Conservation (phyloP, 2,888 invertebrate genomes). For the Myopa testacea region DNA sequence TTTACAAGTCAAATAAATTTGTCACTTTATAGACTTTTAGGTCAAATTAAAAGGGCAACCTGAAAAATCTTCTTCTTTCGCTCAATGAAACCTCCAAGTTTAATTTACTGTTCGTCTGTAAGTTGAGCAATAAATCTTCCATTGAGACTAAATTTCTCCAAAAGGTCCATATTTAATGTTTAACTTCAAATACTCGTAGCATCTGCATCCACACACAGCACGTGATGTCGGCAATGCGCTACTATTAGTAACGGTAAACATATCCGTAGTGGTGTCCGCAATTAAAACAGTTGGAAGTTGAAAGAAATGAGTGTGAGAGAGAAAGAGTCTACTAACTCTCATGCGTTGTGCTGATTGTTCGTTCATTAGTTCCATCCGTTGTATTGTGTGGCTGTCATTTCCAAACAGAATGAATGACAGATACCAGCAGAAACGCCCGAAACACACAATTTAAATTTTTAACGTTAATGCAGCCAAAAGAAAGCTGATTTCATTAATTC, state of each 20-base stretch:
- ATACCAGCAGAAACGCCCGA: constrained; percentile 10
- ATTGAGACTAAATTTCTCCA: background rate
- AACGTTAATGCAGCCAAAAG: constrained; percentile 9
- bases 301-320: background rate
- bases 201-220: background rate
- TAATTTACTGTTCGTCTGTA: too few relatives aligned
- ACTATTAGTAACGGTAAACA: background rate
- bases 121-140: too few relatives aligned
- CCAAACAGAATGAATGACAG: background rate
- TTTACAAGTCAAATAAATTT: background rate
- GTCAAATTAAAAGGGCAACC: too few relatives aligned
- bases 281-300: constrained; percentile 8
- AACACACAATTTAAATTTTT: background rate
- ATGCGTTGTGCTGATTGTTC: constrained; percentile 23
- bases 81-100: too few relatives aligned
- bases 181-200: background rate
- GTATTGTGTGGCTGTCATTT: constrained; percentile 12
- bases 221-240: background rate
- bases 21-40: too few relatives aligned
- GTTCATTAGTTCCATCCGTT: constrained; percentile 22
- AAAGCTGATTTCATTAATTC: constrained; percentile 34
- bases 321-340: background rate
- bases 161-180: background rate
- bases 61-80: too few relatives aligned
- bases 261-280: constrained; percentile 1